phyloP scores from a whole-genome alignment of 2,113 vertebrate species.

The Apus apus region DNA sequence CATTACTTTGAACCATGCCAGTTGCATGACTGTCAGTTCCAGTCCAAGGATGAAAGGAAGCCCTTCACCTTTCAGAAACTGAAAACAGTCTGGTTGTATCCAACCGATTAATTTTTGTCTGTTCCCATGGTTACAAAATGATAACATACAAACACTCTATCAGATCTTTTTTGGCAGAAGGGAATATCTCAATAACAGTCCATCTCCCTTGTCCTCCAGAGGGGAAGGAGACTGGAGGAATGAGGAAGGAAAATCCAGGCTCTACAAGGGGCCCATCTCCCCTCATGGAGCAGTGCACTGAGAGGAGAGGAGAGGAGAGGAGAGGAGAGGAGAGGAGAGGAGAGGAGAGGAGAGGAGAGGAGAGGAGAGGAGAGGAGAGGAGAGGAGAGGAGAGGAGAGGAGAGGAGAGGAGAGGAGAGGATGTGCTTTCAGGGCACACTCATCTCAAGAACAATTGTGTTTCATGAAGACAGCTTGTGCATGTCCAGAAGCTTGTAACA shows the following conservation, averaged over 20 bases:
- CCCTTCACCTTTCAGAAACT: not conserved
- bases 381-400: too few species aligned
- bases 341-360: too few species aligned
- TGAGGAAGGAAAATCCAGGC: not conserved
- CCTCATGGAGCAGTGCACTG: not conserved
- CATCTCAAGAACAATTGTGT: not conserved
- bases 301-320: not conserved
- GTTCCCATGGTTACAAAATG: constrained; percentile 13
- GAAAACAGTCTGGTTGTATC: not conserved
- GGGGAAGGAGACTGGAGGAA: not conserved
- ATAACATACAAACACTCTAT: not conserved
- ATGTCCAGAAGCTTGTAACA: not conserved
- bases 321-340: too few species aligned
- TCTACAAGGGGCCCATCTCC: not conserved
- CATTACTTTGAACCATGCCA: not conserved
- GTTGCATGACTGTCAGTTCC: not conserved
- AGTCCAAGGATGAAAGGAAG: not conserved
- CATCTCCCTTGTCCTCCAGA: not conserved
- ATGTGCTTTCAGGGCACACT: not conserved
- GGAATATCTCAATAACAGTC: not conserved
- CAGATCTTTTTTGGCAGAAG: not conserved
- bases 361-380: not conserved
- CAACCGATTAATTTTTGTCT: not conserved
- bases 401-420: too few species aligned
- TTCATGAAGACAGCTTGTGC: not conserved